Evolutionary conservation across 2,113 vertebrate genomes (phyloP).

Genomic region (Sinocyclocheilus rhinocerous): DNA sequence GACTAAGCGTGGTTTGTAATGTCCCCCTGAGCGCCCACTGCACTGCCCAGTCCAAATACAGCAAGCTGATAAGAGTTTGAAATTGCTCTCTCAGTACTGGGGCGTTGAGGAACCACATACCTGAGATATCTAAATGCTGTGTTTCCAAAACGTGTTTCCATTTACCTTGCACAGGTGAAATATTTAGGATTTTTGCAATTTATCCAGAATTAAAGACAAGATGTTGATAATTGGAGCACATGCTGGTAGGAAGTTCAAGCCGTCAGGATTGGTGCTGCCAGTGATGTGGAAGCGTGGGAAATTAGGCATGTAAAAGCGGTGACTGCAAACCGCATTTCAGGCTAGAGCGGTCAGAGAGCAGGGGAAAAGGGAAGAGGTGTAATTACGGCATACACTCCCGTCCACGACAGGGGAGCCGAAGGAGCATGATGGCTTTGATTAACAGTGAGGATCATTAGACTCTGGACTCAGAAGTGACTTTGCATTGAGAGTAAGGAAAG

Average conservation of each 20-base stretch:
- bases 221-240: neutral
- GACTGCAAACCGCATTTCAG: conserved; percentile 72
- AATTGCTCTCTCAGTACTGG: conserved; percentile 58
- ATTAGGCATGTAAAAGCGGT: conserved; percentile 78
- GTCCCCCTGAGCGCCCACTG: conserved; percentile 56
- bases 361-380: conserved; percentile 75
- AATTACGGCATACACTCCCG: conserved; percentile 57
- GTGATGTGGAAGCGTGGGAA: conserved; percentile 74
- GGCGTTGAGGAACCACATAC: conserved; percentile 33
- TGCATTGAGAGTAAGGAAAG: neutral
- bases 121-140: neutral
- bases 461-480: conserved; percentile 44
- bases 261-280: conserved; percentile 27
- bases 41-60: conserved; percentile 67
- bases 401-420: conserved; percentile 65
- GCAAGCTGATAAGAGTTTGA: conserved; percentile 71
- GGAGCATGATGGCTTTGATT: conserved; percentile 69
- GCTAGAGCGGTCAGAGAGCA: conserved; percentile 72
- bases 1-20: conserved; percentile 53
- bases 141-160: neutral
- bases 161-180: neutral
- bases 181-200: neutral
- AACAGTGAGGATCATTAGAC: conserved; percentile 70
- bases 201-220: neutral
- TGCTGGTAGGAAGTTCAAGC: conserved; percentile 23